Evolutionary conservation across 2,888 invertebrate species (phyloP), one percentile per base, ranked within the genome.

Genomic region (Hylaea fasciaria): DNA sequence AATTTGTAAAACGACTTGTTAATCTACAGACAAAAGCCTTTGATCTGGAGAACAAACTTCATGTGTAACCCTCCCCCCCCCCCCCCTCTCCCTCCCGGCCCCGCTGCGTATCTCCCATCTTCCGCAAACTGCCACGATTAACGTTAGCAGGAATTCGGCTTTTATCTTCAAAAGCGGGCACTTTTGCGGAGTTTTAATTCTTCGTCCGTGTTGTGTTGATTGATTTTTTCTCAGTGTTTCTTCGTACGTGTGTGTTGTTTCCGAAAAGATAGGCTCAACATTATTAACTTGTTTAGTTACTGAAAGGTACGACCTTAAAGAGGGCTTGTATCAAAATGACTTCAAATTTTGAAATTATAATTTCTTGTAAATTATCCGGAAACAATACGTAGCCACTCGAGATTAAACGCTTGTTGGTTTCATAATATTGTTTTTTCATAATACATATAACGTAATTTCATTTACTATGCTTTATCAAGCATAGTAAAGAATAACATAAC

Each of bases 11-110:
- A 62, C 71, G 77, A 78, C 77, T 82, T 82, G 82, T 79, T 85
- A 84, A 85, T 84, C 81, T 76, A 73, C 77, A 80, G 73, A 85
- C 83, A 83, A 84, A 85, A 83, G 82, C 84, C 80, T 86, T 85
- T 83, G 83, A 84, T 83, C 84, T 78, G 74, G 57, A 79, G 73
- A 73, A 73, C 80, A 78, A 82, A 79, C 78, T 81, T 77, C 77
- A 72, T 65, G 59, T 37, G 50, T 57, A 62, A 54, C 41, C 49
- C 50, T 32, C 63, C 49, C 10, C 49, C 16, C 22, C 45, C 16
- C 17, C 54, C 37, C 9, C n/a, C n/a, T n/a, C n/a, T n/a, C 41
- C 49, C 50, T 32, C 63, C 49, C 10, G 48, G 13, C 22, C 45
- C 16, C 17, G 52, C 37, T 7, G 13, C 50, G 37, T 2, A 22